Evolutionary conservation across 2,888 invertebrate species (phyloP).

Genomic region (Apodemia zela): DNA sequence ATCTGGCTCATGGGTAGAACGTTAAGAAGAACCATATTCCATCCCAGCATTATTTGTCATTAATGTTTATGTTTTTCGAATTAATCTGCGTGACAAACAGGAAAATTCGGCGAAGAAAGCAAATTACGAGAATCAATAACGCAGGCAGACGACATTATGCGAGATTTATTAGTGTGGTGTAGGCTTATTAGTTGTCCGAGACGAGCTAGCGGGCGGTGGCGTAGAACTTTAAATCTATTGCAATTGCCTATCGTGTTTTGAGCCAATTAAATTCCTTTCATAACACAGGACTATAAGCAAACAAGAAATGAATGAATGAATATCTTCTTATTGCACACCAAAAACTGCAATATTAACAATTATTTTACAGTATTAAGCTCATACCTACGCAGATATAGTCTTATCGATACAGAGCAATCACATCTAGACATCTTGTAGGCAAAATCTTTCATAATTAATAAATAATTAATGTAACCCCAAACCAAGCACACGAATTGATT

Average conservation of each 20-base stretch:
- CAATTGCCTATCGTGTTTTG: conserved; percentile 18
- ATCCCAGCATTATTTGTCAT: not conserved
- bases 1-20: too few species aligned
- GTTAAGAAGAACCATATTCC: not conserved
- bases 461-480: too few species aligned
- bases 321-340: too few species aligned
- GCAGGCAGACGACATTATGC: conserved; percentile 56
- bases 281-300: not conserved
- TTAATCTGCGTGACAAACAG: conserved; percentile 36
- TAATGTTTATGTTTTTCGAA: conserved; percentile 13
- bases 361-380: too few species aligned
- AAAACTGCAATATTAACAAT: too few species aligned
- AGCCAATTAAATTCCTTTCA: not conserved
- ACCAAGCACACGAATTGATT: too few species aligned
- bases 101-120: conserved; percentile 38
- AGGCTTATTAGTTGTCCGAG: conserved; percentile 63
- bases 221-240: conserved; percentile 38
- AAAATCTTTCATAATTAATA: too few species aligned
- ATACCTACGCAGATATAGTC: too few species aligned
- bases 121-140: conserved; percentile 71
- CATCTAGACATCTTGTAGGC: too few species aligned
- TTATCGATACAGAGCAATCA: too few species aligned
- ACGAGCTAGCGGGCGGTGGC: conserved; percentile 40
- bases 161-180: conserved; percentile 62
- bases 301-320: too few species aligned